Evolutionary conservation across 23 tunicate genomes (phyloP), one percentile per base, ranked within the genome.

Genomic region (Halocynthia aurantium): DNA sequence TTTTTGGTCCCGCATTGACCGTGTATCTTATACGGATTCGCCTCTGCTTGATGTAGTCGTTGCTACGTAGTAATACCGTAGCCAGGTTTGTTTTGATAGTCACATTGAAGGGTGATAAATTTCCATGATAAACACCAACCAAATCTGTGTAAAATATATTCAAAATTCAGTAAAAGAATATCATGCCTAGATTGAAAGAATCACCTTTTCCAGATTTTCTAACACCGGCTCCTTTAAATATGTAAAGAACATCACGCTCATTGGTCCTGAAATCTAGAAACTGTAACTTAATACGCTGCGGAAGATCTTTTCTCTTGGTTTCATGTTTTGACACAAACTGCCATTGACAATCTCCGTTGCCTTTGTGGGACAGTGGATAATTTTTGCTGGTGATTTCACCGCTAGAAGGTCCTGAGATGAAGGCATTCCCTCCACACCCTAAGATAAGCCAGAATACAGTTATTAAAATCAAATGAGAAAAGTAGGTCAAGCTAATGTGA

Each of bases 301-400:
- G 61, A 8, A 10, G 65, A 44, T 52, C 74, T 15, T 2, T 52
- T 0, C 31, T 77, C 52, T 40, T 40, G 56, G 62, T 15, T 49
- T 57, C n/a, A 22, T 31, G 62, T 52, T 62, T 57, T 50, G 77
- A 53, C 12, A 80, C 53, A 49, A 90, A 65, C 17, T 81, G 64
- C 98, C 98, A 92, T 18, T 50, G 19, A 74, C 98, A 92, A 62
- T 92, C 88, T 6, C 98, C 98, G 51, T 82, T 86, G 2, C 98
- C 98, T 55, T 52, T 11, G 70, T 86, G 81, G 22, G 82, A 67
- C 21, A 73, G 57, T 8, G 98, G 98, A 62, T 82, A 92, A 75
- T 86, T 86, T 31, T 82, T 77, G 57, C 98, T 92, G 17, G 50
- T 10, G 7, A 92, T 50, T 7, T 50, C 6, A 6, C 88, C 88